Evolutionary conservation across 2,888 invertebrate genomes (phyloP), one percentile per base, ranked within the genome.

Genomic region (Cheiracanthium punctorium): DNA sequence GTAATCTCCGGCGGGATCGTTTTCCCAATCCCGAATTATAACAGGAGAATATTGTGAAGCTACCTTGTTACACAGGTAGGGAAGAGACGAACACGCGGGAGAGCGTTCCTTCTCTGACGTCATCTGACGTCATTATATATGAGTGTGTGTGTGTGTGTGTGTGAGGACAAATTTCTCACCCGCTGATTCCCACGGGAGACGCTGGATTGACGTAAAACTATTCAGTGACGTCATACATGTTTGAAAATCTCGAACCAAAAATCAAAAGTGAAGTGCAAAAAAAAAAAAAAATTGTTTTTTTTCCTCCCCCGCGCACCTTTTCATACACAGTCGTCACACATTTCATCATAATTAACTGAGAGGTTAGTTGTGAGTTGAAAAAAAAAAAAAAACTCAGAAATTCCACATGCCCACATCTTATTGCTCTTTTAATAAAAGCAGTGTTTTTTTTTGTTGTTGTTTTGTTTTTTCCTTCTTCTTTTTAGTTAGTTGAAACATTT

Each of bases 41-140:
- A 33, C n/a, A 24, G 41, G 71, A 29, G 41, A 72, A 70, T 70
- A 70, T 70, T 70, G 24, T 41, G 64, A 30, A n/a, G 52, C 37
- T 70, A 70, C 48, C 70, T 76, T 82, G 69, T 71, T 71, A 76
- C n/a, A n/a, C n/a, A n/a, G n/a, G n/a, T 75, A 71, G 58, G 74
- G 37, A 69, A 67, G 74, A 20, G 48, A 76, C 70, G 75, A 82
- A 70, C 75, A 82, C 82, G 75, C 64, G 82, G 41, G 70, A 75
- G 70, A 41, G 70, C 75, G 52, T 29, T 30, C 30, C 14, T n/a
- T n/a, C 29, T 48, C 74, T 81, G 74, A 81, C 81, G 81, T 81
- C 81, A 81, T 71, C 48, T 82, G 82, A 82, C 82, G 82, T 82
- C 82, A 82, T 75, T 76, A 71, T 69, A n/a, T n/a, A n/a, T n/a